phyloP scores from a whole-genome alignment of 2,797 vertebrate species.

The Cichlasoma orientale region DNA sequence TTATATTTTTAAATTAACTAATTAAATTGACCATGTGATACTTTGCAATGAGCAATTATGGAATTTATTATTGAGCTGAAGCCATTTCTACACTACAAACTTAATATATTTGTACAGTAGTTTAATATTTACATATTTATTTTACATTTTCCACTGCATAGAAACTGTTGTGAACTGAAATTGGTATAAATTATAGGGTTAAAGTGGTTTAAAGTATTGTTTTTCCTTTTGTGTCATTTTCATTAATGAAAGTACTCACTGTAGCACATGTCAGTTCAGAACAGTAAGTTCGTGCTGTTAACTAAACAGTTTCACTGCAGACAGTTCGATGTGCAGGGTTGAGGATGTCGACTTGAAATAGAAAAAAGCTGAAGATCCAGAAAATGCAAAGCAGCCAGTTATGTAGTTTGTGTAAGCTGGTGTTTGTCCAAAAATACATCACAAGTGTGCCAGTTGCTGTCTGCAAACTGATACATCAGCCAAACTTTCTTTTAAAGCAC shows the following conservation, averaged over 20 bases:
- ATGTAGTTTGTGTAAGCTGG: constrained; percentile 49
- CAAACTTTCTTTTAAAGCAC: constrained; percentile 33
- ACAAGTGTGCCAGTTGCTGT: constrained; percentile 39
- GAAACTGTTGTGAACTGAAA: background rate
- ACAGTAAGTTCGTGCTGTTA: constrained; percentile 34
- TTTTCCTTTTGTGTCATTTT: constrained; percentile 1
- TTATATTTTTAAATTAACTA: constrained; percentile 31
- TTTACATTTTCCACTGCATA: background rate
- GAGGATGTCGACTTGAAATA: constrained; percentile 56
- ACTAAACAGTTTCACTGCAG: constrained; percentile 17
- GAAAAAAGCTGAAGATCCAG: constrained; percentile 38
- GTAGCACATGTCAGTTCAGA: constrained; percentile 9
- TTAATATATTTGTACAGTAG: background rate
- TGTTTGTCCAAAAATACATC: constrained; percentile 55
- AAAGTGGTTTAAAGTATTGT: background rate
- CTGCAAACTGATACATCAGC: constrained; percentile 36
- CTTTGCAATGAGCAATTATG: background rate
- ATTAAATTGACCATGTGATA: constrained; percentile 16
- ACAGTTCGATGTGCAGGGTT: constrained; percentile 16
- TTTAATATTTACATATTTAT: background rate
- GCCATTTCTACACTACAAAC: background rate
- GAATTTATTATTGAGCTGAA: background rate
- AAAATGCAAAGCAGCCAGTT: constrained; percentile 72
- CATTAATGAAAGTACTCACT: background rate
- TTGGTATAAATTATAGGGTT: background rate